These are phyloP conservation scores for Stomorhina lunata DNA, from an alignment of 2,888 invertebrate species.

Conservation along the genomic window DNA sequence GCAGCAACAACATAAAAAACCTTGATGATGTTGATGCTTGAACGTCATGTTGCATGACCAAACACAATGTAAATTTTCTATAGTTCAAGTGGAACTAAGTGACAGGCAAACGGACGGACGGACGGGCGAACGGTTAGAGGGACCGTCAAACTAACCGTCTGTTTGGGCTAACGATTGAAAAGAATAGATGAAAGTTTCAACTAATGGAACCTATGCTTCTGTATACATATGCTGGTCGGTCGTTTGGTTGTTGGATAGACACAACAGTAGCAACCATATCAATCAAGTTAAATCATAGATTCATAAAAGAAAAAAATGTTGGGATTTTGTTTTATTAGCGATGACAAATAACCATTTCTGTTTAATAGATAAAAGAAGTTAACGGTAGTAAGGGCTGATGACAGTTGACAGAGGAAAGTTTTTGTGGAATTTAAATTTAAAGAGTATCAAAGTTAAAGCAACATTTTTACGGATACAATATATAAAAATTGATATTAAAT, in stretches of 20 bases:
- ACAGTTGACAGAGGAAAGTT: no score
- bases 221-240: slow-evolving; percentile 13
- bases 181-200: slow-evolving; percentile 1
- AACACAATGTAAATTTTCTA: slow-evolving; percentile 59
- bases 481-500: no score
- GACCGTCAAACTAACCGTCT: background rate
- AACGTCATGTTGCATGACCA: slow-evolving; percentile 65
- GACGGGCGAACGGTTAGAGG: background rate
- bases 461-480: no score
- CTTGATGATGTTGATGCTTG: slow-evolving; percentile 60
- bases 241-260: background rate
- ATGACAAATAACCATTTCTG: slow-evolving; percentile 25
- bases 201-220: slow-evolving; percentile 25
- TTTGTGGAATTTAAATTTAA: no score
- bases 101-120: background rate
- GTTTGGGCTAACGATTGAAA: background rate
- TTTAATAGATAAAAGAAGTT: background rate
- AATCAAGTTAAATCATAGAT: slow-evolving; percentile 34
- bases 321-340: background rate
- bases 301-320: slow-evolving; percentile 11
- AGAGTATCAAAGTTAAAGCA: no score
- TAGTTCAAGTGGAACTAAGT: slow-evolving; percentile 20
- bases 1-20: background rate
- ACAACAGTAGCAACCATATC: slow-evolving; percentile 27
- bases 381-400: slow-evolving; percentile 2